Base-by-base conservation (phyloP, 2,113 vertebrate species). In the Varanus salvator region DNA sequence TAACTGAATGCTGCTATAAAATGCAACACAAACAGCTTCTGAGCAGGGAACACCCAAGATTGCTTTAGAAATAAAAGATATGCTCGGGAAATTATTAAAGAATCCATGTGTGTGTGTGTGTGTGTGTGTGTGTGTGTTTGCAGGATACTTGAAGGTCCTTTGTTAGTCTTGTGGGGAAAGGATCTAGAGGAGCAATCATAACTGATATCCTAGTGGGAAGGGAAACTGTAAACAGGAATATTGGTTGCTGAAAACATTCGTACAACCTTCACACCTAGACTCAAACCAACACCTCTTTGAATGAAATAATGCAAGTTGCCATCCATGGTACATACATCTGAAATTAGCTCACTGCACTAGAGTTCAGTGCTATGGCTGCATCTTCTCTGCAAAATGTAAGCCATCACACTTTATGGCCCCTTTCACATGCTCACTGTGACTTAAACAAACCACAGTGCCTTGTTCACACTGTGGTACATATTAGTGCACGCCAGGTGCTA, bases 61-160 rank as follows among this genome's bases (percentile, higher is more conserved):
- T 94, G 84, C 91, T 68, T 94, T 90, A 75, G 77, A 94, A 88
- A 29, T 90, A 83, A 94, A 91, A 91, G 93, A 92, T n/a, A 91
- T 0, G 12, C 54, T 89, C 68, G 80, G 31, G 31, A 71, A 85
- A 80, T 85, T 84, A 76, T 81, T 89, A 89, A 75, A 64, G 68
- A 50, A 29, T 54, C 54, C 38, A n/a, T 17, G 19, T 75, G 60
- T 86, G 8, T 54, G 68, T 17, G 76, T 31, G 68, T 27, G 34
- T 72, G 71, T 87, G 11, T 77, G 89, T 64, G 81, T 88, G 48
- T 84, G 80, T 87, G 57, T 90, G 48, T 17, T 89, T 88, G 48
- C 48, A 80, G 89, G 87, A 85, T 74, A 92, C 3, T 29, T 23
- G 80, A 84, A 88, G 2, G 31, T 87, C 29, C 12, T 78, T 66